phyloP scores from a whole-genome alignment of 1,140 invertebrate species.

The Drosophila kurseongensis region DNA sequence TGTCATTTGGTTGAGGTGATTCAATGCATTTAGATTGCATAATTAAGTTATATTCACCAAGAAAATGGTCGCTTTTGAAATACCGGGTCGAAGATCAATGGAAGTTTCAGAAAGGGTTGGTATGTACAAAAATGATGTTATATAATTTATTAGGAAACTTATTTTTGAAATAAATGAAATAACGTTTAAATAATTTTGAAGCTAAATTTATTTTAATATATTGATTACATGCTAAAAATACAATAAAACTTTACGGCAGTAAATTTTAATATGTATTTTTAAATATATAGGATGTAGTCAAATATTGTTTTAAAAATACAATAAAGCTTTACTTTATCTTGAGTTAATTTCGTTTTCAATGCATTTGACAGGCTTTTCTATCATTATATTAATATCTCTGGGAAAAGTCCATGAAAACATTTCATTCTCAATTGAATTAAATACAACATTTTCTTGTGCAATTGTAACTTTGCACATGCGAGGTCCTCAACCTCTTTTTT shows the following conservation, averaged over 20 bases:
- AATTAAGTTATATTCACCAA: constrained; percentile 64
- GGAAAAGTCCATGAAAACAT: neutral
- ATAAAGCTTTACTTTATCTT: no score
- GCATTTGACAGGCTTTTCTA: no score
- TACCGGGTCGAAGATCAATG: neutral
- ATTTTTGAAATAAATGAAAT: no score
- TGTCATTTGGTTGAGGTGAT: constrained; percentile 80
- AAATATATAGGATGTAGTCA: no score
- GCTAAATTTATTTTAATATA: no score
- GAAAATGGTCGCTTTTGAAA: constrained; percentile 7
- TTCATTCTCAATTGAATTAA: neutral
- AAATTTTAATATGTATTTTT: no score
- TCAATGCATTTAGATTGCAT: constrained; percentile 82
- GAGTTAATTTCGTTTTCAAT: no score
- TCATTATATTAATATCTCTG: neutral
- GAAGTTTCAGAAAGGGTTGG: neutral
- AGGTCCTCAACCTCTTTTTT: constrained; percentile 30
- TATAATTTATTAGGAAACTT: neutral
- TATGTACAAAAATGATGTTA: neutral
- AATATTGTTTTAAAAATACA: no score
- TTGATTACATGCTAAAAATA: no score
- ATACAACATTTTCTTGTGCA: neutral
- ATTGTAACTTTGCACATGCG: neutral
- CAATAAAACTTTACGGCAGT: no score
- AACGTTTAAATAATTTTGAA: no score